Evolutionary conservation across 2,888 invertebrate genomes (phyloP).

Genomic region (Diarsia mendica): DNA sequence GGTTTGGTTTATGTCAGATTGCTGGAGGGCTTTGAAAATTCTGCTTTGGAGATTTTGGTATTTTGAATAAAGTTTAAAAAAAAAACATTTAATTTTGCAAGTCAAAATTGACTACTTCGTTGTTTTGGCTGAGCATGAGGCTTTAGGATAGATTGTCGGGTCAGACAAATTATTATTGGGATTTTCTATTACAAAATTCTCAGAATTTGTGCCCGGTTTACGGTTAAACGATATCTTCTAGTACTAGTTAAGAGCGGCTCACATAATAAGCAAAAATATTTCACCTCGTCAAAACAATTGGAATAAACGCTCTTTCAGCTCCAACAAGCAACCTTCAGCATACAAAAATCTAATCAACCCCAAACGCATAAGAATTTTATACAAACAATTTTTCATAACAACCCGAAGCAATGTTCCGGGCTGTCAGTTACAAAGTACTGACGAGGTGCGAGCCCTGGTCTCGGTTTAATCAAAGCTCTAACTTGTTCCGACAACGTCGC

Average conservation of each 20-base stretch:
- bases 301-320: not conserved
- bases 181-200: no score
- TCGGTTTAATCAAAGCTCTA: conserved; percentile 81
- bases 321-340: not conserved
- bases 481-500: conserved; percentile 75
- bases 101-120: not conserved
- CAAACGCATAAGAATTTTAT: conserved; percentile 52
- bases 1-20: not conserved
- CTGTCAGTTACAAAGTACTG: conserved; percentile 73
- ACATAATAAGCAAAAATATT: not conserved
- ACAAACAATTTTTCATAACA: conserved; percentile 62
- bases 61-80: no score
- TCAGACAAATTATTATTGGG: no score
- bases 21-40: not conserved
- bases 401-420: conserved; percentile 53
- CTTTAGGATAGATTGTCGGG: no score
- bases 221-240: not conserved
- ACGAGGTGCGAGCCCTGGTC: conserved; percentile 74
- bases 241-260: not conserved
- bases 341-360: conserved; percentile 40
- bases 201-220: no score
- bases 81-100: not conserved
- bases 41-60: not conserved
- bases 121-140: not conserved
- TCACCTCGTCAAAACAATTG: not conserved